Evolutionary conservation across 2,888 invertebrate genomes (phyloP), one percentile per base, ranked within the genome.

Genomic region (Arctia plantaginis): DNA sequence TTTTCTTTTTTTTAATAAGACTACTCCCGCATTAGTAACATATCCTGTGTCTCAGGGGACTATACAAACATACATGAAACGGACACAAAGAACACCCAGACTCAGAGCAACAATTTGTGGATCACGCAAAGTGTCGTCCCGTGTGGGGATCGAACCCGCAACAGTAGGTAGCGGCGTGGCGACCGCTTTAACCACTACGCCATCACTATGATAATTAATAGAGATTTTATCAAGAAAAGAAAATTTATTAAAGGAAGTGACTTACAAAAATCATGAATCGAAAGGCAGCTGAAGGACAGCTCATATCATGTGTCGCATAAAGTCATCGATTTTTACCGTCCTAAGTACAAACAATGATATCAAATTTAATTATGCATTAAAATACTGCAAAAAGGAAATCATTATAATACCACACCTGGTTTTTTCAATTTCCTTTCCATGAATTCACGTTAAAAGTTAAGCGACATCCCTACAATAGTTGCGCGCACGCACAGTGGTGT

Each of bases 401-500:
- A 64, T 73, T 73, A 77, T 74, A 76, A 73, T 73, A 71, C 72
- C 41, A 55, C 72, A 77, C 72, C 35, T 67, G 72, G 72, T 69
- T 77, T 62, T 66, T 55, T 66, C n/a, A 30, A 72, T 69, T 72
- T 78, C 20, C 76, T 69, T 44, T 82, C 72, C 44, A 80, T 3
- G 39, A 44, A 76, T 74, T 72, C 62, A 65, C 23, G 72, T 75
- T 80, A 78, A 75, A 51, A 72, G 47, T 66, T 10, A 70, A 74
- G 79, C 76, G 84, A 73, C 90, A 89, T 80, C 92, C 92, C 88
- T 92, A 83, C 66, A 71, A 71, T 80, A 80, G 82, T 80, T 85
- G 86, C 84, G 85, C 83, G 71, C 80, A 82, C 78, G 83, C 84
- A 87, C 86, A 87, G 85, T 84, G 83, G 85, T 85, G 87, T 88